Percentiles rank a stretch among this genome's conserved stretches.
phyloP scores from a whole-genome alignment of 1,140 invertebrate genomes.

The Meloidogyne hapla region DNA sequence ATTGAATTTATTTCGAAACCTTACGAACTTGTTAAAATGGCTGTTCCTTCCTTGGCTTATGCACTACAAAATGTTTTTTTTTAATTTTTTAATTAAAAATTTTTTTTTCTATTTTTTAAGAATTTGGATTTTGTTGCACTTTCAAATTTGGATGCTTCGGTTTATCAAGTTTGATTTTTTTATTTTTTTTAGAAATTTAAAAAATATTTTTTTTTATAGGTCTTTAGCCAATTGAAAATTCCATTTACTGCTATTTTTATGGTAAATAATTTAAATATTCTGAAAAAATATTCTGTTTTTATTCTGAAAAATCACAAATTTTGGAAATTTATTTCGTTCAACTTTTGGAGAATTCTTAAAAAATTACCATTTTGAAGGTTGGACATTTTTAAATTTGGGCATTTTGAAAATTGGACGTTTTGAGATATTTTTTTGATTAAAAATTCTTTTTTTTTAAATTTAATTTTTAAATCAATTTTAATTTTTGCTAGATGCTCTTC shows the following conservation, averaged over 20 bases:
- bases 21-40: conserved; percentile 58
- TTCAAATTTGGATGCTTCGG: conserved; percentile 61
- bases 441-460: background rate
- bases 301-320: too few species aligned
- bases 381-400: too few species aligned
- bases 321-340: too few species aligned
- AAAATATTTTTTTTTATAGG: conserved; percentile 41
- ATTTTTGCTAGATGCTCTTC: conserved; percentile 45
- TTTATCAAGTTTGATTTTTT: conserved; percentile 57
- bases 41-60: conserved; percentile 61
- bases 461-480: background rate
- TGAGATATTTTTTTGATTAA: too few species aligned
- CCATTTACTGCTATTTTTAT: conserved; percentile 63
- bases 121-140: conserved; percentile 62
- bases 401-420: too few species aligned
- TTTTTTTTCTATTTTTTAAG: conserved; percentile 8
- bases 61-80: conserved; percentile 55
- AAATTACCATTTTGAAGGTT: too few species aligned
- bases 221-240: conserved; percentile 60
- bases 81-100: background rate
- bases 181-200: background rate
- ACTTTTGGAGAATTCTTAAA: too few species aligned
- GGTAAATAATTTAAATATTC: conserved; percentile 1
- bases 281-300: too few species aligned
- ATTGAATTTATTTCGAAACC: conserved; percentile 57